Evolutionary conservation across 2,888 invertebrate species (phyloP).

Genomic region (Acleris emargana): DNA sequence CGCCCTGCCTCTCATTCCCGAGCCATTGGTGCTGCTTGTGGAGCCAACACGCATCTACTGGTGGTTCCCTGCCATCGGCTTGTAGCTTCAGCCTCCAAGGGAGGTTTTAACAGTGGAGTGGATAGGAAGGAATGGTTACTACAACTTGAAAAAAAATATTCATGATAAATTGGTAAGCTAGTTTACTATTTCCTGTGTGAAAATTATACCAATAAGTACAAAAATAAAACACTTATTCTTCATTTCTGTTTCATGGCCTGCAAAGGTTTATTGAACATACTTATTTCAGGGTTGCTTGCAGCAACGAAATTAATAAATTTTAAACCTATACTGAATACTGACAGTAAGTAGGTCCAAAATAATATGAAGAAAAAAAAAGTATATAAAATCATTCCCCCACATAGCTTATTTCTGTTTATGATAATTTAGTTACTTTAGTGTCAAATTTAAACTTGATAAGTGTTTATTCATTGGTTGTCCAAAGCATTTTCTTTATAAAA

Average conservation of each 20-base stretch:
- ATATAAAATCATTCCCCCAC: too few relatives aligned
- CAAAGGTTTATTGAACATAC: neutral
- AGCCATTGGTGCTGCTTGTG: constrained; percentile 72
- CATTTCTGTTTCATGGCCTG: neutral
- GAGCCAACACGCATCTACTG: constrained; percentile 66
- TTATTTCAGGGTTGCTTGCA: too few relatives aligned
- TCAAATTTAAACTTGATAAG: too few relatives aligned
- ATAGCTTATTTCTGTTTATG: too few relatives aligned
- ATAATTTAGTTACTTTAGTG: too few relatives aligned
- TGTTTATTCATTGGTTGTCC: too few relatives aligned
- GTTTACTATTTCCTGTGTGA: constrained; percentile 12
- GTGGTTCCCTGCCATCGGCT: constrained; percentile 74
- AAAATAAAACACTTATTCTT: constrained; percentile 10
- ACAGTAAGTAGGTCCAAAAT: too few relatives aligned
- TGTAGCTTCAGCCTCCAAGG: constrained; percentile 61
- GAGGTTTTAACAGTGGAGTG: constrained; percentile 80
- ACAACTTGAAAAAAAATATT: constrained; percentile 65
- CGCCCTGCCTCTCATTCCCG: constrained; percentile 64
- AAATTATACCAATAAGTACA: constrained; percentile 15
- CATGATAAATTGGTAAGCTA: constrained; percentile 11
- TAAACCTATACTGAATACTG: too few relatives aligned
- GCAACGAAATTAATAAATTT: too few relatives aligned
- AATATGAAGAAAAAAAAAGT: too few relatives aligned
- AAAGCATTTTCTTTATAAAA: too few relatives aligned
- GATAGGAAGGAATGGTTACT: constrained; percentile 82